Conservation (phyloP, 2,888 invertebrate genomes). For the Cephus pulcher region DNA sequence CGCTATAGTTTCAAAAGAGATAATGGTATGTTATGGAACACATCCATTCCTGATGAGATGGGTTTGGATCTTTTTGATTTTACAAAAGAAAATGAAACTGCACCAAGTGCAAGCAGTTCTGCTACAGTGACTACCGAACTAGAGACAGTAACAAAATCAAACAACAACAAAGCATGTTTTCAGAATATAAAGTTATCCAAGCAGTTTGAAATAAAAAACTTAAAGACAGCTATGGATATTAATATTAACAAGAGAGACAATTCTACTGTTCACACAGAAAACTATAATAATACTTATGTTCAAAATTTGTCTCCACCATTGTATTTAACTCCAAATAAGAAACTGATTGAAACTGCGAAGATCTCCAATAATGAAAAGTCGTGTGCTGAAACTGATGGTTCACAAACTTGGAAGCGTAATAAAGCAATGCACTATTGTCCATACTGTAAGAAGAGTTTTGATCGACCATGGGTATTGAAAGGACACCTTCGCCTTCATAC, state of each 20-base stretch:
- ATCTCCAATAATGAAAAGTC: conserved; percentile 19
- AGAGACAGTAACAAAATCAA: neutral
- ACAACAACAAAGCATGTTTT: neutral
- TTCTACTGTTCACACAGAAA: conserved; percentile 31
- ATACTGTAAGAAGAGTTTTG: conserved; percentile 75
- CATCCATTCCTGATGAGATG: conserved; percentile 29
- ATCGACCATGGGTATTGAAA: conserved; percentile 78
- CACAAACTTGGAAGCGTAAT: conserved; percentile 53
- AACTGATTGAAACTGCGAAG: conserved; percentile 25
- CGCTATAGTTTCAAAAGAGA: conserved; percentile 40
- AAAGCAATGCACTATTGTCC: conserved; percentile 70
- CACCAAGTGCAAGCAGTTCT: neutral
- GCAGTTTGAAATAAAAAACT: conserved; percentile 6
- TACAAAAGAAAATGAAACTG: neutral
- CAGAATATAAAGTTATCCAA: neutral
- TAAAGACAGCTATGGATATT: conserved; percentile 13
- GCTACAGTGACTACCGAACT: neutral
- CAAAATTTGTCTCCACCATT: conserved; percentile 7
- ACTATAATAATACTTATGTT: conserved; percentile 28
- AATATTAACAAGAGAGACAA: conserved; percentile 25
- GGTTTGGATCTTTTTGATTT: conserved; percentile 27
- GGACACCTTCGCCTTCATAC: conserved; percentile 78
- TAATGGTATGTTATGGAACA: conserved; percentile 29
- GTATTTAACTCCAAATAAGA: conserved; percentile 24
- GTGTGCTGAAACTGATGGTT: conserved; percentile 29